These are phyloP conservation scores for Montipora efflorescens DNA, from an alignment of 64 coral and sea anemone species.

Conservation along the genomic window DNA sequence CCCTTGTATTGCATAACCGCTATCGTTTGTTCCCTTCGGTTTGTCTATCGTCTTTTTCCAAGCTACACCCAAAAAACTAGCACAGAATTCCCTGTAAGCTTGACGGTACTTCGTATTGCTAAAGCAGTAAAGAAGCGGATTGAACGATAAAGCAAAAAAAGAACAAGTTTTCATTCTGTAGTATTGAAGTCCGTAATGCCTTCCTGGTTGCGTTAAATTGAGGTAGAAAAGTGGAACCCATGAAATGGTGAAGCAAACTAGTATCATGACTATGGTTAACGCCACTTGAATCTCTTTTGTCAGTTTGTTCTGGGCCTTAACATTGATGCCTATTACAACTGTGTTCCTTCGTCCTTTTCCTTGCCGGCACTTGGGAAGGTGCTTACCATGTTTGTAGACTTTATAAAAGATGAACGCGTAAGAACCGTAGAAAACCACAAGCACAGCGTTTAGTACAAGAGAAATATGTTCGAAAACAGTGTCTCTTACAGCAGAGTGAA, in stretches of 20 bases:
- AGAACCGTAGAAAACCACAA: slow-evolving; percentile 54
- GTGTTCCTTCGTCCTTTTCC: neutral
- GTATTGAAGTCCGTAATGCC: slow-evolving; percentile 75
- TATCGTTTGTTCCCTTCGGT: too few species aligned
- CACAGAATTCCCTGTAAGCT: slow-evolving; percentile 73
- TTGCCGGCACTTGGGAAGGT: neutral
- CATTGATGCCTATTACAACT: neutral
- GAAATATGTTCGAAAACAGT: slow-evolving; percentile 72
- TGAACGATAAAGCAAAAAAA: slow-evolving; percentile 67
- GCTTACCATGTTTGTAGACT: neutral
- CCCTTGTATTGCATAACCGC: too few species aligned
- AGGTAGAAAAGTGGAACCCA: slow-evolving; percentile 82
- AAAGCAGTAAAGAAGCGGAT: slow-evolving; percentile 84
- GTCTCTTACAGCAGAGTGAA: slow-evolving; percentile 60
- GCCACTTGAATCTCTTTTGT: neutral
- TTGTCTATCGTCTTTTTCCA: too few species aligned
- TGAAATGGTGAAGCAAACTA: slow-evolving; percentile 66
- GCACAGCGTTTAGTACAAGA: slow-evolving; percentile 62
- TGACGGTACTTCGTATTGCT: slow-evolving; percentile 79
- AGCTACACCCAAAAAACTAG: neutral
- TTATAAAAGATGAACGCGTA: slow-evolving; percentile 58
- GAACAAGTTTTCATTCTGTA: slow-evolving; percentile 74
- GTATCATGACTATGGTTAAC: slow-evolving; percentile 70
- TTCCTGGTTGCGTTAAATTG: slow-evolving; percentile 64
- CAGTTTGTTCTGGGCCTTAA: neutral